These are phyloP conservation scores for Caenorhabditis latens DNA, from an alignment of 1,140 invertebrate genomes.

Conservation along the genomic window DNA sequence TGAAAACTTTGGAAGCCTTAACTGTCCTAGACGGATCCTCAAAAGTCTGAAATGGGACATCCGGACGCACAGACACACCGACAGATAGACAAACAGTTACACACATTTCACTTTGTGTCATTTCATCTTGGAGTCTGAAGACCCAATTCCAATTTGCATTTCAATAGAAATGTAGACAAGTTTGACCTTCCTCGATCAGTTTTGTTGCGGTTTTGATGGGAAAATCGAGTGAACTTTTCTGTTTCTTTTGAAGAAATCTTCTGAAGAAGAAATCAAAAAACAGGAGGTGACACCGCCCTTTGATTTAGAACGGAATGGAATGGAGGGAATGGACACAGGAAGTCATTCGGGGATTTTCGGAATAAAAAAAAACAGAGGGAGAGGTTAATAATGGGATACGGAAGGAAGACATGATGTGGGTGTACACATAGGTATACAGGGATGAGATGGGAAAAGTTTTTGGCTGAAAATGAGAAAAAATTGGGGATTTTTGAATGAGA, in stretches of 20 bases:
- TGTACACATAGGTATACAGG: neutral
- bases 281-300: too few relatives aligned
- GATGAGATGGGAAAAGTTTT: neutral
- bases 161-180: neutral
- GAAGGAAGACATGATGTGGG: neutral
- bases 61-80: neutral
- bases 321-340: neutral
- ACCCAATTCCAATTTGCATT: neutral
- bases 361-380: neutral
- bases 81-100: too few relatives aligned
- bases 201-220: slow-evolving; percentile 31
- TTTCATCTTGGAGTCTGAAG: too few relatives aligned
- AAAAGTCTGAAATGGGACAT: neutral
- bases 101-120: too few relatives aligned
- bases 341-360: neutral
- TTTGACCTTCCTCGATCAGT: neutral
- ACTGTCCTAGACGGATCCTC: too few relatives aligned
- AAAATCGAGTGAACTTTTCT: neutral
- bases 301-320: neutral
- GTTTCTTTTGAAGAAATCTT: too few relatives aligned
- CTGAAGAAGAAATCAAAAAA: too few relatives aligned
- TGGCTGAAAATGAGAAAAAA: too few relatives aligned
- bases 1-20: too few relatives aligned
- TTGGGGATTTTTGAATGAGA: too few relatives aligned
- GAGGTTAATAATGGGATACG: slow-evolving; percentile 12